Conservation (phyloP, 2,113 vertebrate genomes). For the Hypocryptadius cinnamomeus region DNA sequence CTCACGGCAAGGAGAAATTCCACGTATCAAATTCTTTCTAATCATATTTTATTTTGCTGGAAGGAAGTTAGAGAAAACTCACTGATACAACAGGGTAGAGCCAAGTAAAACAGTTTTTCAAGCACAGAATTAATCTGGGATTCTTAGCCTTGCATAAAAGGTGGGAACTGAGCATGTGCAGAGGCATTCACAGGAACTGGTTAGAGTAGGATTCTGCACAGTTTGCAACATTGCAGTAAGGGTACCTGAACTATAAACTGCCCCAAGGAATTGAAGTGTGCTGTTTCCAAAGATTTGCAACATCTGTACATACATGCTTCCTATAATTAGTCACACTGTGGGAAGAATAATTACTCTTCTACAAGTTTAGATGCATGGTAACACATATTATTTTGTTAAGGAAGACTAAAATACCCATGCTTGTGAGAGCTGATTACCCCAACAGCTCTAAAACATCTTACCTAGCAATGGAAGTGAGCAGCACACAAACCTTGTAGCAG, state of each 20-base stretch:
- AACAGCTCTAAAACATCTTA: background rate
- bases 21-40: background rate
- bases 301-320: background rate
- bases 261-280: background rate
- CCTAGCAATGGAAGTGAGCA: background rate
- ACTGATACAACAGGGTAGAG: background rate
- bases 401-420: background rate
- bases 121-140: background rate
- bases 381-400: background rate
- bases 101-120: background rate
- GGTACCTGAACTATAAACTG: background rate
- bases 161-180: background rate
- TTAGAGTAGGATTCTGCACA: background rate
- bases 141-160: background rate
- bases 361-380: background rate
- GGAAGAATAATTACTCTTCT: background rate
- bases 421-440: background rate
- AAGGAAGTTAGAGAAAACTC: background rate
- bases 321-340: background rate
- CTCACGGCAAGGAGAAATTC: background rate
- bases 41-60: background rate
- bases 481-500: background rate
- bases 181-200: background rate
- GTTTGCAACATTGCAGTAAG: background rate
- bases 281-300: background rate